These are phyloP conservation scores for Pelecanus crispus DNA, from an alignment of 2,113 vertebrate genomes.

Conservation along the genomic window DNA sequence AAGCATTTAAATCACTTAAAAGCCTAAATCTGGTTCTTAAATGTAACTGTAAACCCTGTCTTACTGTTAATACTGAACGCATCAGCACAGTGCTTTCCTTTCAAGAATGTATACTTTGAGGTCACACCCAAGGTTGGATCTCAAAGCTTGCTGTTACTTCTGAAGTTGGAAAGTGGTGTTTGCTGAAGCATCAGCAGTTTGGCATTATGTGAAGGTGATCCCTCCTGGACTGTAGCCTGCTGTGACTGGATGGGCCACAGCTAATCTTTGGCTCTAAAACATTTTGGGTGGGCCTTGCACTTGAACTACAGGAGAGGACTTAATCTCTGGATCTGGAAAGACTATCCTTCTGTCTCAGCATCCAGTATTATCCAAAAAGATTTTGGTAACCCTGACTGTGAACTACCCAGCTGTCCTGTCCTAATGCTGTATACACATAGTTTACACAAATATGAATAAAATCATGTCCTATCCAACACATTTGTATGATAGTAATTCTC, in stretches of 20 bases:
- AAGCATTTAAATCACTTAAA: not conserved
- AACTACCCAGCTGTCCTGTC: not conserved
- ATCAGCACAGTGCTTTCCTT: no score
- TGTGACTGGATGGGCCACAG: not conserved
- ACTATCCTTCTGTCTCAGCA: not conserved
- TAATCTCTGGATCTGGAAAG: not conserved
- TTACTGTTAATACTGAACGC: no score
- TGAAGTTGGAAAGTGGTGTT: not conserved
- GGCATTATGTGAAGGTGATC: accelerated
- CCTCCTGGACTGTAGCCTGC: no score
- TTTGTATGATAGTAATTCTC: not conserved
- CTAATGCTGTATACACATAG: not conserved
- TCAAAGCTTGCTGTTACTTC: not conserved
- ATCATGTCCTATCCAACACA: not conserved
- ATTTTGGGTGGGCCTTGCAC: not conserved
- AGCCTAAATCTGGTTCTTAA: not conserved
- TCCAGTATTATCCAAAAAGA: not conserved
- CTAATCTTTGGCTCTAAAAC: not conserved
- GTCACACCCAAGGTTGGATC: not conserved
- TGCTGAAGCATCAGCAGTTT: no score
- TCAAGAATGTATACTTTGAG: accelerated
- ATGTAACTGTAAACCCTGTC: not conserved
- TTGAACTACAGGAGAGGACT: not conserved
- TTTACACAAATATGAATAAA: not conserved
- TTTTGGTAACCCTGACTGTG: not conserved